Percentiles rank a stretch among this genome's conserved stretches.
phyloP scores from a whole-genome alignment of 1,140 invertebrate genomes.

The Lucilia cuprina region DNA sequence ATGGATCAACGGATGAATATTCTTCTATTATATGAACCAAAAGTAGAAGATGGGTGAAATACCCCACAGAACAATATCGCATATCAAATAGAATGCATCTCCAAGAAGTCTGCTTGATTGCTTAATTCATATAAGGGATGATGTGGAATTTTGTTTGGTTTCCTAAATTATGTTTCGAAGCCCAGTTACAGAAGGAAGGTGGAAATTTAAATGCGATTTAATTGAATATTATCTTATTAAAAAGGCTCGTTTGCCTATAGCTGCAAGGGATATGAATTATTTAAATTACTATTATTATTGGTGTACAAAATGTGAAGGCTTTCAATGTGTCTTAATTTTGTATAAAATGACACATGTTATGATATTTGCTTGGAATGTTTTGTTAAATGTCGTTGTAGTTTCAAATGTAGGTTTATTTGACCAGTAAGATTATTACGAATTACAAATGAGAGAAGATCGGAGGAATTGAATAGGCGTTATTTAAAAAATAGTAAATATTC shows the following conservation, averaged over 20 bases:
- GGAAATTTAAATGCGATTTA: slow-evolving; percentile 39
- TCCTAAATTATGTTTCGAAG: neutral
- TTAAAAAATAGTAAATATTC: too few species aligned
- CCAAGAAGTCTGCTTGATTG: neutral
- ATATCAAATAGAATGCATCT: neutral
- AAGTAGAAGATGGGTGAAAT: neutral
- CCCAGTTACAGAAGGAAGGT: neutral
- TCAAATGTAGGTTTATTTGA: too few species aligned
- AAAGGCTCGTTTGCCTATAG: neutral
- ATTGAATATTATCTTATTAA: slow-evolving; percentile 34
- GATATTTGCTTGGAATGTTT: neutral
- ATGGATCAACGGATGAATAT: slow-evolving; percentile 38
- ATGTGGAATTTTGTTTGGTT: neutral
- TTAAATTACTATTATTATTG: neutral
- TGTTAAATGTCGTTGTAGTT: too few species aligned
- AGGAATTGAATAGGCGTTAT: too few species aligned
- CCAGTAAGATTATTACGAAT: too few species aligned
- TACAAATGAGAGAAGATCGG: too few species aligned
- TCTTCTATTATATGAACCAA: neutral
- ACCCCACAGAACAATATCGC: neutral
- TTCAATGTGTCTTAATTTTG: neutral
- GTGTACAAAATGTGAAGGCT: neutral
- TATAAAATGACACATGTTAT: neutral
- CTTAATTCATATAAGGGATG: neutral
- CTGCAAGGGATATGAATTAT: neutral